Base-by-base conservation (phyloP, 2,888 invertebrate genomes). In the Calameuta pallipes region DNA sequence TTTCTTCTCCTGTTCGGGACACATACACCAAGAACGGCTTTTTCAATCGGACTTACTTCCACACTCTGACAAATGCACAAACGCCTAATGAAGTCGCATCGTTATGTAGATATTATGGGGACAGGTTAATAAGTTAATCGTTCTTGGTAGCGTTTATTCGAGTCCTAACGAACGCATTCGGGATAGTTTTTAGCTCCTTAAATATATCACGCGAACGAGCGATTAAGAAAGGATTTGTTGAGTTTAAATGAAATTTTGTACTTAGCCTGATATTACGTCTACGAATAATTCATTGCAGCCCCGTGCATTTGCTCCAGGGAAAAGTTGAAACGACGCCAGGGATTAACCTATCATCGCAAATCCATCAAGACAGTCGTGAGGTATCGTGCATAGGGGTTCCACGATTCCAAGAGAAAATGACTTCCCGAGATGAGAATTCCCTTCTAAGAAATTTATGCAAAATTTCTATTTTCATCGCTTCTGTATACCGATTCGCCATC, bases 61-160 rank as follows among this genome's bases (percentile, higher is more conserved):
- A 73, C 77, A 35, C 68, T 78, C 75, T 36, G 30, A 31, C 33
- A 30, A 69, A 75, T 69, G 41, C 69, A 30, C 41, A 36, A 33
- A 23, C 33, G 80, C 82, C 80, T 86, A 84, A 87, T 87, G 83
- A 87, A 87, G 85, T 86, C 80, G 82, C 83, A 80, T 83, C 87
- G 84, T 86, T 86, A 86, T 82, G 82, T 81, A 82, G 82, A 87
- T 83, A 85, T 87, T 87, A 87, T 79, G 82, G 81, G 82, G 86
- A 86, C 84, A 84, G 84, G 84, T 86, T 86, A 87, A 86, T 87
- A 83, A 84, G 85, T 84, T 87, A 86, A 87, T 85, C 82, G 81
- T 80, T 77, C 68, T 68, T 56, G 69, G 41, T 35, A 31, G 76
- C 70, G 80, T 79, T 73, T 76, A 34, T 70, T 82, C 77, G 79